Evolutionary conservation across 1,140 invertebrate genomes (phyloP), one percentile per base, ranked within the genome.

Genomic region (Thaumatotibia leucotreta): DNA sequence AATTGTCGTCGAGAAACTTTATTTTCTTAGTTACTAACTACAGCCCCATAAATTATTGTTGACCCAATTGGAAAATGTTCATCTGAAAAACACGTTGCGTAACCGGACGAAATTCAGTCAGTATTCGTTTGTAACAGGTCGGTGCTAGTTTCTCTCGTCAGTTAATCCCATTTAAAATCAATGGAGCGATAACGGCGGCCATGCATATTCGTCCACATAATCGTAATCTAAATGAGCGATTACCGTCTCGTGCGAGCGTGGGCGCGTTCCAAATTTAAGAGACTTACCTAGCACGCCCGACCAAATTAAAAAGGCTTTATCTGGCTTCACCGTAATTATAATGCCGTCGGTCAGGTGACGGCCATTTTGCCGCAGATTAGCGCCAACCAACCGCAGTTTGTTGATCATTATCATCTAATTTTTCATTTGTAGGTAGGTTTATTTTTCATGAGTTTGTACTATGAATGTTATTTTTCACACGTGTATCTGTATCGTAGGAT

Each of bases 151-250:
- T 69, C 71, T 72, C 74, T 77, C 74, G 73, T 64, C 69, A 52
- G 58, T 63, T 76, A 82, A 83, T 84, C 77, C 82, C 74, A 82
- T 86, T 85, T 70, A 81, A 75, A 80, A 76, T 68, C 80, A 85
- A 84, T 83, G 75, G 72, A 64, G 72, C 74, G 84, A 85, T 86
- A 83, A 82, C 73, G 69, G 73, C 64, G 65, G 54, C 70, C 68
- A 79, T 76, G 79, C 77, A 81, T 82, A 85, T 81, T 82, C 83
- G 74, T 80, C 70, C 74, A 79, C 74, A 78, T 86, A 85, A 83
- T 79, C 75, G 72, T 86, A 82, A 87, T 81, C 80, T 75, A 78
- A 86, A 84, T 83, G 84, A 86, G 68, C 79, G 83, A 87, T 89
- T 87, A 87, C 75, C 69, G 72, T 68, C 73, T 72, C 66, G 66